Base-by-base conservation (phyloP, 2,888 invertebrate species). In the Coronaproctus castanopsis region DNA sequence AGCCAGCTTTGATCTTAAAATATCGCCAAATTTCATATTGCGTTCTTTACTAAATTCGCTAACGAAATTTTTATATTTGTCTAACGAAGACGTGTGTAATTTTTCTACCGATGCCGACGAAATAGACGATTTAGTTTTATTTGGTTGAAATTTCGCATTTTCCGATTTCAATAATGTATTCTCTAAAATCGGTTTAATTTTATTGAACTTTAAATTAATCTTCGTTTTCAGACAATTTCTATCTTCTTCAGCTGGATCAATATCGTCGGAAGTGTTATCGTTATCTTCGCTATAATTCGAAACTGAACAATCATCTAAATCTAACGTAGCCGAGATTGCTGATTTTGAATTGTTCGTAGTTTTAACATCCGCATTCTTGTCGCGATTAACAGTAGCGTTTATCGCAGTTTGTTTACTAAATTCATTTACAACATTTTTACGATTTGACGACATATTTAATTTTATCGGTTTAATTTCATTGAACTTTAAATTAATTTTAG, bases 271-370 rank as follows among this genome's bases (percentile, higher is more conserved):
- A n/a, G n/a, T n/a, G n/a, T n/a, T n/a, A n/a, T n/a, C n/a, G n/a
- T n/a, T n/a, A n/a, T n/a, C n/a, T n/a, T n/a, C n/a, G n/a, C n/a
- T n/a, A n/a, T n/a, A n/a, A n/a, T n/a, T n/a, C n/a, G n/a, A n/a
- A n/a, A n/a, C n/a, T n/a, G n/a, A n/a, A n/a, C n/a, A n/a, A n/a
- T n/a, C n/a, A n/a, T n/a, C n/a, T n/a, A n/a, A n/a, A n/a, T n/a
- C n/a, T n/a, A n/a, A n/a, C n/a, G n/a, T n/a, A n/a, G n/a, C n/a
- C n/a, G n/a, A n/a, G n/a, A n/a, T n/a, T n/a, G n/a, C n/a, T n/a
- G n/a, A n/a, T n/a, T 8, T n/a, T 24, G n/a, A 5, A 3, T 23
- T n/a, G 18, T 71, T 18, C 71, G 70, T 57, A 62, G 54, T 51
- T 21, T 54, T 55, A 48, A 24, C 52, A 21, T 49, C 21, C 52